Evolutionary conservation across 2,797 vertebrate genomes (phyloP), one percentile per base, ranked within the genome.

Genomic region (Pterois miles): DNA sequence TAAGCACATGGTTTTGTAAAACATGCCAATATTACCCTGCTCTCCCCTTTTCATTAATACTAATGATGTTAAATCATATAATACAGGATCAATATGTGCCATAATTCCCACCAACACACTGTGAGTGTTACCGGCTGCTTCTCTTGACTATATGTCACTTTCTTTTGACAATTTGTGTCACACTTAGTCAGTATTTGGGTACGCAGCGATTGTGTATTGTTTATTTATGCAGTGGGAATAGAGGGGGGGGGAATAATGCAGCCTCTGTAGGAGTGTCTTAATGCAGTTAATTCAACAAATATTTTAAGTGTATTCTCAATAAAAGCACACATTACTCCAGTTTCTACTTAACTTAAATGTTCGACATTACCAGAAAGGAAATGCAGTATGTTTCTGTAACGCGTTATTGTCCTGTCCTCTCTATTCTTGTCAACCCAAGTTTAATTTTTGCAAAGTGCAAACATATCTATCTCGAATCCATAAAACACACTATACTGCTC

Each of bases 91-190:
- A 22, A 66, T 8, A 76, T 25, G 84, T 90, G 87, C 91, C 91
- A 93, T 87, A 83, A 71, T 65, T 63, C 71, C 83, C 86, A 82
- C 82, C 81, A 88, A 64, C 14, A 33, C 89, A 89, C 88, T 90
- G 87, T 91, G 88, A 91, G 67, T 70, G 80, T 71, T 33, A 36
- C 40, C 33, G 1, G 66, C 66, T 71, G 64, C 75, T 82, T 79
- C 65, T 66, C 43, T 74, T 4, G 16, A 34, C 43, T 56, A 5
- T 50, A 4, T 33, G 40, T 75, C 43, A 54, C 0, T 20, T 71
- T 73, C 14, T 64, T 76, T 50, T 27, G 2, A 68, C 14, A 52
- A 1, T 29, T 9, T 33, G 20, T 50, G 34, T 68, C 2, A 62
- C 12, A 27, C n/a, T 74, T 29, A 70, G 66, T 76, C 46, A 43